phyloP scores from a whole-genome alignment of 2,888 invertebrate species.

The Trimorus sp. region DNA sequence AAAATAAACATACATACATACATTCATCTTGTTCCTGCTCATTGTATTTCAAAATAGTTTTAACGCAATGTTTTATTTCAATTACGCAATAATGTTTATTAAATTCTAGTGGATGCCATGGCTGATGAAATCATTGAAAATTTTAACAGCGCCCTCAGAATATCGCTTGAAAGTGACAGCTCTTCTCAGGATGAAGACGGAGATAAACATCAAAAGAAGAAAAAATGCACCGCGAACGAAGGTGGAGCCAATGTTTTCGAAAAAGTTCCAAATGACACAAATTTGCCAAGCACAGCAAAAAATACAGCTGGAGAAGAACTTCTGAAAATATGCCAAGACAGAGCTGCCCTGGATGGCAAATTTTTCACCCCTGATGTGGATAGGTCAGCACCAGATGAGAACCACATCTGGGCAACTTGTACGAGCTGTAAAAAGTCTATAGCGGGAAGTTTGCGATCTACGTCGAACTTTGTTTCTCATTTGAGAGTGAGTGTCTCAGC shows the following conservation, averaged over 20 bases:
- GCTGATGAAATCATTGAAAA: not conserved
- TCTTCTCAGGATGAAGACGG: no score
- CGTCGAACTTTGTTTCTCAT: constrained; percentile 3
- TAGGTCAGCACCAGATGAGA: not conserved
- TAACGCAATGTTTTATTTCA: no score
- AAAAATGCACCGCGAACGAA: not conserved
- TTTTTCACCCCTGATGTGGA: not conserved
- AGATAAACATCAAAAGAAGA: not conserved
- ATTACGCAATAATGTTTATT: not conserved
- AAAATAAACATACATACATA: no score
- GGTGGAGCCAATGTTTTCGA: not conserved
- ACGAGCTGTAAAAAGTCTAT: not conserved
- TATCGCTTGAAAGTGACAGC: not conserved
- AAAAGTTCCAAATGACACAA: not conserved
- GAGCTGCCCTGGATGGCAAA: constrained; percentile 3
- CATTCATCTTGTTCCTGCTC: not conserved
- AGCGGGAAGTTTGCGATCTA: not conserved
- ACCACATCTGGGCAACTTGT: not conserved
- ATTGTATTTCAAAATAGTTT: not conserved
- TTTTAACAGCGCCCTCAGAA: not conserved
- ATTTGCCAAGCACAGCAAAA: not conserved
- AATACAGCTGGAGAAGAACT: not conserved
- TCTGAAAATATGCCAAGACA: not conserved
- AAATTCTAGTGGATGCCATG: not conserved
- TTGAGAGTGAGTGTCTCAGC: not conserved